Evolutionary conservation across 1,140 invertebrate species (phyloP), one percentile per base, ranked within the genome.

Genomic region (Drosophila busckii): DNA sequence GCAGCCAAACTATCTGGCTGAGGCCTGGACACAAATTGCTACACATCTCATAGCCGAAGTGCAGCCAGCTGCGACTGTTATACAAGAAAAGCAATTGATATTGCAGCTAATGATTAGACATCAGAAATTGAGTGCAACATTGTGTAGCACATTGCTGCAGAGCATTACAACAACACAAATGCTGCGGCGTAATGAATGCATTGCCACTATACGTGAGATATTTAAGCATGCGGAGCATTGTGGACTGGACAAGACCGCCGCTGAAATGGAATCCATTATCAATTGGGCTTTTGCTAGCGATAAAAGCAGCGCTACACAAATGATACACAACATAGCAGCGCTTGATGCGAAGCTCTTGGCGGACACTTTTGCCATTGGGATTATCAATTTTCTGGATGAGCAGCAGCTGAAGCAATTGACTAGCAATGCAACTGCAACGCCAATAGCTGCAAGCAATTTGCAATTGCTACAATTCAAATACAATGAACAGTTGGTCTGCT

Each of bases 361-460:
- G 0, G 84, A 86, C 32, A 86, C 84, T 0, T 67, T 70, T 40
- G 45, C 73, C 13, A 78, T 86, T 35, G 49, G 80, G 6, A 84
- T 86, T n/a, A 86, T 83, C 4, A 86, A 86, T 48, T 86, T 86
- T 20, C 42, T 86, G 5, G 75, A 86, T 28, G 64, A 68, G 2
- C 16, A 65, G 12, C 62, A 84, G 10, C 8, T 60, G 26, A 40
- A 54, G 4, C 31, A 68, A 25, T 44, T 71, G 3, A 3, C 3
- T 0, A 23, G 3, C 32, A 31, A 4, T 0, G 7, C 6, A 10
- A 2, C 19, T 15, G 5, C 6, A 17, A 8, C 3, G 2, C 8
- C 10, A 25, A 46, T 7, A 34, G 3, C 20, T 9, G 9, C 25
- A 6, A 0, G 2, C 6, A 28, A 48, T 37, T 22, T 46, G 1